Base-by-base conservation (phyloP, 1,140 invertebrate genomes). In the Drosophila pseudoobscura region DNA sequence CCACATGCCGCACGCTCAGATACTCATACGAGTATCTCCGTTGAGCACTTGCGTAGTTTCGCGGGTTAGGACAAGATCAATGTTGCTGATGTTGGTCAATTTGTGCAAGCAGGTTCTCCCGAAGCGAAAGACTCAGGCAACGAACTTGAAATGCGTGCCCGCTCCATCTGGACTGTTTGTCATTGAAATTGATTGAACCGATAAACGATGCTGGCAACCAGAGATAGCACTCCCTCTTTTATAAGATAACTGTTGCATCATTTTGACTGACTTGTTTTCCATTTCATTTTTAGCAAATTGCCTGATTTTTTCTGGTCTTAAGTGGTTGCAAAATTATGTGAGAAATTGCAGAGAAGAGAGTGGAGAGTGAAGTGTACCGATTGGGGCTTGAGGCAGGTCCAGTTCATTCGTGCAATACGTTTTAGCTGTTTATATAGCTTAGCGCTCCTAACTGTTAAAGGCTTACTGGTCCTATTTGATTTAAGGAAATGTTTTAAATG, bases 21-120 rank as follows among this genome's bases (percentile, higher is more conserved):
- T 31, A 39, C 29, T n/a, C 47, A 41, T 39, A 47, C 50, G 44
- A 59, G 9, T 22, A 20, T 43, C 41, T 26, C 45, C 57, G 51
- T 74, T 65, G 4, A 39, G 35, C 35, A 39, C 35, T 39, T 39
- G 11, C 35, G 35, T 13, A 39, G 35, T 13, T 13, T 43, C 47
- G 31, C 57, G 64, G 62, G 50, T 78, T 75, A 88, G 82, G 62
- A 87, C 82, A 87, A 87, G 82, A 87, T 87, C 82, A 87, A 89
- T 89, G 82, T 68, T 83, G 75, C 69, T 75, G 57, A 22, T 47
- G 59, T 71, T 82, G 78, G 61, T 62, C 82, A 82, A 60, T 60
- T 41, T 49, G 9, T 45, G 50, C 83, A 85, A 87, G 35, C 82
- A 68, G 82, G 82, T 88, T 85, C 82, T 84, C 45, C 75, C 59